Conservation (phyloP, 2,888 invertebrate genomes). For the Stomorhina lunata region DNA sequence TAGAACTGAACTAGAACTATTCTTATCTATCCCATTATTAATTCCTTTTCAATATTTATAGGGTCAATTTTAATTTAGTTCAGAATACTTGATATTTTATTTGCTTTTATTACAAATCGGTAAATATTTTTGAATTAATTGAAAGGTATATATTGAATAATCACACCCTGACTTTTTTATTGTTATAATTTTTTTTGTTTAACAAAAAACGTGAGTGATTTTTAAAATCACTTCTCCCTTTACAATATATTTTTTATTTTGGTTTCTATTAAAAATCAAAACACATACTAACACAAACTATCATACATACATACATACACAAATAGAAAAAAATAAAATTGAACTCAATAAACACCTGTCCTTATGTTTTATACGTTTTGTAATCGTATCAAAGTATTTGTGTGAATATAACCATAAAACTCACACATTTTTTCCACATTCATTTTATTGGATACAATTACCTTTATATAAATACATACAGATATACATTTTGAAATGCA, state of each 20-base stretch:
- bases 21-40: too few relatives aligned
- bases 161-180: conserved; percentile 25
- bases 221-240: conserved; percentile 58
- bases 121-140: too few relatives aligned
- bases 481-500: neutral
- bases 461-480: neutral
- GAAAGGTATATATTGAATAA: conserved; percentile 15
- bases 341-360: conserved; percentile 63
- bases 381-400: neutral
- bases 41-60: too few relatives aligned
- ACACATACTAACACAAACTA: conserved; percentile 11
- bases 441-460: neutral
- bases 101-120: too few relatives aligned
- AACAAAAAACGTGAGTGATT: conserved; percentile 47
- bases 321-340: neutral
- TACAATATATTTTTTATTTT: conserved; percentile 8
- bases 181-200: neutral
- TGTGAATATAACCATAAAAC: conserved; percentile 39
- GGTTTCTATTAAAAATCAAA: conserved; percentile 57
- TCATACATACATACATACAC: neutral
- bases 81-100: too few relatives aligned
- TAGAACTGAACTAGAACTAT: too few relatives aligned
- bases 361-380: conserved; percentile 32
- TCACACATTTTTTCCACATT: conserved; percentile 6
- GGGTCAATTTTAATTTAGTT: too few relatives aligned